phyloP scores from a whole-genome alignment of 2,113 vertebrate species.

The Pogona vitticeps region DNA sequence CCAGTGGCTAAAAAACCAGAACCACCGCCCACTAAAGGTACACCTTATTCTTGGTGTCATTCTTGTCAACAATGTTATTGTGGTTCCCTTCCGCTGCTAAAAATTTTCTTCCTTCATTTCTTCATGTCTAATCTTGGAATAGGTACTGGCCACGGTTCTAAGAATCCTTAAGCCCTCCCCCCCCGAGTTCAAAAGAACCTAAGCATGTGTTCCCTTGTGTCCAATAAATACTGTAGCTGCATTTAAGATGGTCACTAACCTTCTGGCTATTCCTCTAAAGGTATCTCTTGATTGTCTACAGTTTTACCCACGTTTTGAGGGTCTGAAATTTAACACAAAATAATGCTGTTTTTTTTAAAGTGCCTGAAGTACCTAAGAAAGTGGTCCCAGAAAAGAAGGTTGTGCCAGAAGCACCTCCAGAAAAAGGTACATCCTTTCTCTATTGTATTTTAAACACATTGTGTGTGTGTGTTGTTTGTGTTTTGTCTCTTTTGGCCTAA shows the following conservation, averaged over 20 bases:
- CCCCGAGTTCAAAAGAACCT: background rate
- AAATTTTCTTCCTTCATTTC: background rate
- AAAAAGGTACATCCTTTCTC: slow-evolving; percentile 45
- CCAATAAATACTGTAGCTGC: too few species aligned
- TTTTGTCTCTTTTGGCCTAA: background rate
- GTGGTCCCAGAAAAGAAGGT: slow-evolving; percentile 52
- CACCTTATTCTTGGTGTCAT: slow-evolving; percentile 27
- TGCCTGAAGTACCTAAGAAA: slow-evolving; percentile 53
- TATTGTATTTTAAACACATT: background rate
- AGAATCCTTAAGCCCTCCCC: background rate
- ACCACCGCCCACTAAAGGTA: slow-evolving; percentile 49
- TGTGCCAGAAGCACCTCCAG: slow-evolving; percentile 47
- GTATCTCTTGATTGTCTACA: background rate
- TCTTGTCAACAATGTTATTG: slow-evolving; percentile 24
- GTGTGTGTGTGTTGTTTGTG: background rate
- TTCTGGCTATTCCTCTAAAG: background rate
- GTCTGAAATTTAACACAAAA: slow-evolving; percentile 39
- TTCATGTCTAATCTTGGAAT: background rate
- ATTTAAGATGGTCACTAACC: background rate
- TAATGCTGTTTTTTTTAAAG: slow-evolving; percentile 67
- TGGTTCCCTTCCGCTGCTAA: background rate
- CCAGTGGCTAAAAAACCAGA: slow-evolving; percentile 52
- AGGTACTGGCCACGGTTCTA: background rate
- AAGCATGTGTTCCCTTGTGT: background rate
- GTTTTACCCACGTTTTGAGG: slow-evolving; percentile 2